Percentiles rank a stretch among this genome's conserved stretches.
Conservation (phyloP, 2,113 vertebrate genomes). For the Heterocephalus glaber region DNA sequence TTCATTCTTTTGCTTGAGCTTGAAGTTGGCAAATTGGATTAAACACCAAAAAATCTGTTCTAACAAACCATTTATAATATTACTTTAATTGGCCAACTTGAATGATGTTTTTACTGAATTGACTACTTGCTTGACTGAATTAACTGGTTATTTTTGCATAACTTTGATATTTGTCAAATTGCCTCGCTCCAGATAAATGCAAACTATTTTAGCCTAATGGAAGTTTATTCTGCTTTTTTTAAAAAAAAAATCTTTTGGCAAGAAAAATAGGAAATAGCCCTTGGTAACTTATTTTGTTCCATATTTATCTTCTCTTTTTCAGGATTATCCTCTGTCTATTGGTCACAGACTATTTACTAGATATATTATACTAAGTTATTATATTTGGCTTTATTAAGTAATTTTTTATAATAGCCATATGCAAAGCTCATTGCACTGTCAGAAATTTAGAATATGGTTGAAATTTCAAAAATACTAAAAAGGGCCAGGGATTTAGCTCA, state of each 20-base stretch:
- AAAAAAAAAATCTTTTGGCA: background rate
- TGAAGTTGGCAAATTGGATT: background rate
- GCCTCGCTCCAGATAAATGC: conserved; percentile 3
- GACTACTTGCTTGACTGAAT: conserved; percentile 22
- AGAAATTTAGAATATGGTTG: background rate
- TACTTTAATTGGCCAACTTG: conserved; percentile 16
- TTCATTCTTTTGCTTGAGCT: background rate
- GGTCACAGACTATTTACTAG: background rate
- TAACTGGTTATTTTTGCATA: conserved; percentile 25
- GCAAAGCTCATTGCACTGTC: conserved; percentile 14
- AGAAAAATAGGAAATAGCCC: conserved; percentile 1
- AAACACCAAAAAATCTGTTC: background rate
- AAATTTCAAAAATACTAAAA: conserved; percentile 27
- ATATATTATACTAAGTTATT: conserved; percentile 30
- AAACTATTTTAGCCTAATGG: conserved; percentile 15
- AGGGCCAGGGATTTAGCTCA: no score
- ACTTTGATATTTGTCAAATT: conserved; percentile 24
- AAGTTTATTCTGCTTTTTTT: background rate
- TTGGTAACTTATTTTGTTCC: conserved; percentile 44
- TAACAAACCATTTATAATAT: background rate
- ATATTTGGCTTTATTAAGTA: background rate
- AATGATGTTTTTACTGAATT: conserved; percentile 20
- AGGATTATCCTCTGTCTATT: conserved; percentile 17
- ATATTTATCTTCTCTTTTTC: background rate
- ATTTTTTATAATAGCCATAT: conserved; percentile 46